Base-by-base conservation (phyloP, 2,113 vertebrate genomes). In the Isichthys henryi region DNA sequence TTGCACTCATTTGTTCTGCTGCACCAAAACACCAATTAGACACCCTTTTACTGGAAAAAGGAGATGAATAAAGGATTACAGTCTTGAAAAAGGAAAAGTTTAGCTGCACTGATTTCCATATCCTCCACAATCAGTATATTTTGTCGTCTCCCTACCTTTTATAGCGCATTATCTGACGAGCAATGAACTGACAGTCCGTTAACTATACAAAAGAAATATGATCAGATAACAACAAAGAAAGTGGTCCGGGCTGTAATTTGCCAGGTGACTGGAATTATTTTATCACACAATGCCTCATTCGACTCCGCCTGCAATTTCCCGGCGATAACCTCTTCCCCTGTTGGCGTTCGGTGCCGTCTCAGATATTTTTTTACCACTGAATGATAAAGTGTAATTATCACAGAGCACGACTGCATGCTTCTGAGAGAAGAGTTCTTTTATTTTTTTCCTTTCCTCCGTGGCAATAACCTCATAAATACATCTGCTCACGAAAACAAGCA, bases 381-480 rank as follows among this genome's bases (percentile, higher is more conserved):
- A 87, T 35, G 85, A 87, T 87, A 87, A 52, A 31, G n/a, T 56
- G 27, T 87, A 87, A 87, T 87, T 87, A 84, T 48, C 82, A 46
- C 43, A 48, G 39, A n/a, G 82, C 39, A 84, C 21, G 82, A 48
- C 0, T 48, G 39, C 39, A 5, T 48, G 82, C 23, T 70, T 84
- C 82, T 48, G 45, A n/a, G 45, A 46, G 21, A 84, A 45, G 21
- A 45, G 80, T 23, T 39, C 39, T 39, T 46, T 10, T 19, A 8
- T 82, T 84, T 48, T 15, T 48, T 50, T n/a, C 15, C 48, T 15
- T 23, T 48, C 49, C 45, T 49, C 70, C 2, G 17, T 80, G 35
- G 15, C 4, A n/a, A 86, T 27, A 50, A 13, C 21, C 11, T 49
- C 74, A 19, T 80, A 43, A 43, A 80, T 19, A 80, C 35, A 17